Conservation (phyloP, 23 tunicate species). For the Ascidia mentula region DNA sequence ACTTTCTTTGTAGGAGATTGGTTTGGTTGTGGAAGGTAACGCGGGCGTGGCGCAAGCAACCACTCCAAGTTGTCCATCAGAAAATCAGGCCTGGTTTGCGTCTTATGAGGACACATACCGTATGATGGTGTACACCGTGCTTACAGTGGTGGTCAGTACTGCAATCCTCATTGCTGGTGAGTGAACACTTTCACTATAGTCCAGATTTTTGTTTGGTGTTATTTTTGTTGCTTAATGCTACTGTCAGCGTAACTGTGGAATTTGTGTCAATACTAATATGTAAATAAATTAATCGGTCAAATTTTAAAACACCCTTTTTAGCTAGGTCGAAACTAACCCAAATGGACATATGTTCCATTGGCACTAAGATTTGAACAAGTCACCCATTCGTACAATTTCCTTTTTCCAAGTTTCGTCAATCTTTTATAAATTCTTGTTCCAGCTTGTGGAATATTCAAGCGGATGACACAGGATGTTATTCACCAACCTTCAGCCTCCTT, state of each 20-base stretch:
- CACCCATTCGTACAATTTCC: too few species aligned
- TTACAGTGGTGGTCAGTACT: conserved; percentile 33
- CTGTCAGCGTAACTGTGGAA: too few species aligned
- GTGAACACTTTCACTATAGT: too few species aligned
- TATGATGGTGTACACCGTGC: conserved; percentile 18
- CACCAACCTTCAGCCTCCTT: conserved; percentile 14
- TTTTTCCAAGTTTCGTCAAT: too few species aligned
- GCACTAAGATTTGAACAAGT: too few species aligned
- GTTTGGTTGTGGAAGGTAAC: conserved; percentile 26
- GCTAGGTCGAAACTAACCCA: too few species aligned
- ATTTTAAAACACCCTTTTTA: too few species aligned
- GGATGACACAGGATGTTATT: conserved; percentile 26
- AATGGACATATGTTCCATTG: too few species aligned
- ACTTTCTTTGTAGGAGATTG: conserved; percentile 16
- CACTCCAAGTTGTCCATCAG: neutral
- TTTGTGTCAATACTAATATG: too few species aligned
- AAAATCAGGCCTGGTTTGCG: neutral
- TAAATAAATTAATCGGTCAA: too few species aligned
- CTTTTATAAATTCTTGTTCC: neutral
- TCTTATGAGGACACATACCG: conserved; percentile 32
- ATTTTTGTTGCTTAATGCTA: too few species aligned
- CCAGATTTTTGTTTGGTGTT: too few species aligned
- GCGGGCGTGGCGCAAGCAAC: neutral
- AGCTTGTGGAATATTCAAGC: conserved; percentile 35
- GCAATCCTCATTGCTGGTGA: conserved; percentile 44